Evolutionary conservation across 2,797 vertebrate species (phyloP), one percentile per base, ranked within the genome.

Genomic region (Cottoperca gobio): DNA sequence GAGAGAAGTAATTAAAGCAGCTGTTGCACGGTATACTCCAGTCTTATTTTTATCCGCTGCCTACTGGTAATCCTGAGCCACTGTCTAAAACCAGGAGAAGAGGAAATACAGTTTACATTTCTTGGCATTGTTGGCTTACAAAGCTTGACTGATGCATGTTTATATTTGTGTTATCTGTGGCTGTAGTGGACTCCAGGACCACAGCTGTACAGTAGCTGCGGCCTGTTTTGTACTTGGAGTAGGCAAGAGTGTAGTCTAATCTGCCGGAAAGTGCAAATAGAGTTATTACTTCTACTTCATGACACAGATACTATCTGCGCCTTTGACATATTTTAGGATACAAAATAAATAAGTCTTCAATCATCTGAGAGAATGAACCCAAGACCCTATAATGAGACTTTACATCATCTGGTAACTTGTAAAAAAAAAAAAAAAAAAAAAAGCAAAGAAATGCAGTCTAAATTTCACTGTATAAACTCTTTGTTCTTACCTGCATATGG

Each of bases 401-500:
- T 16, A 37, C 6, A 40, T 45, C 2, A 54, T 68, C 3, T 46
- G 24, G 6, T 19, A 11, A 58, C 24, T 65, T 2, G 40, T 14
- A 26, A 17, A 48, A n/a, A n/a, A n/a, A n/a, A n/a, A n/a, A n/a
- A n/a, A n/a, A n/a, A n/a, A n/a, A n/a, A n/a, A n/a, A n/a, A 11
- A 23, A 59, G 16, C 4, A 45, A 8, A 66, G 8, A 61, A 39
- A 58, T 2, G 3, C 2, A 31, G 17, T 5, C 21, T 17, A 31
- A 24, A 43, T 28, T 61, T 14, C 6, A 16, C 8, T 37, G 10
- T 33, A 78, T 12, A 55, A 73, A 57, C 12, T 52, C 14, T 11
- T 43, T 31, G 14, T 14, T 1, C 63, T 90, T 91, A 98, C 98
- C 96, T 99, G 98, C 98, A 99, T 99, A 57, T 99, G 98, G 91